These are phyloP conservation scores for Ferdinandea cuprea DNA, from an alignment of 2,888 invertebrate species.

Conservation along the genomic window DNA sequence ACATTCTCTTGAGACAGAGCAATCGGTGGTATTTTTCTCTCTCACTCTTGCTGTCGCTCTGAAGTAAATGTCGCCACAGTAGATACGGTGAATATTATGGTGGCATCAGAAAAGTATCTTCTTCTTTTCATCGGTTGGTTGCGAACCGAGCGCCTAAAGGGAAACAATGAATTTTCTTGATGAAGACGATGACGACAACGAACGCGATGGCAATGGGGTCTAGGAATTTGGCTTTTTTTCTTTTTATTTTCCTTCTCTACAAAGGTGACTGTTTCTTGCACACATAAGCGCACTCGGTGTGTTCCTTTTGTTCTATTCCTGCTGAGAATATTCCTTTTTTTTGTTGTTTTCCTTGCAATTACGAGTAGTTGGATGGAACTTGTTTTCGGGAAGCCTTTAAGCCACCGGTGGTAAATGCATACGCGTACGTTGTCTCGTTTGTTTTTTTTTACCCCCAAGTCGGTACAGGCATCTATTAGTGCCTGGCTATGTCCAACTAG, in stretches of 20 bases:
- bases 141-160: slow-evolving; percentile 42
- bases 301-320: slow-evolving; percentile 54
- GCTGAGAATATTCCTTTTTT: slow-evolving; percentile 10
- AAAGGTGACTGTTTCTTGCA: slow-evolving; percentile 29
- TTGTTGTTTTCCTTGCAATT: slow-evolving; percentile 32
- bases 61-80: slow-evolving; percentile 21
- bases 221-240: slow-evolving; percentile 20
- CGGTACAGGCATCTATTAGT: slow-evolving; percentile 30
- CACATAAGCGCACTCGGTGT: slow-evolving; percentile 40
- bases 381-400: slow-evolving; percentile 52
- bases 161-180: slow-evolving; percentile 71
- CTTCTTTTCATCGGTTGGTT: slow-evolving; percentile 56
- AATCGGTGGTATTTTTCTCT: slow-evolving; percentile 31
- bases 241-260: background rate
- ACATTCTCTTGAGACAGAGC: slow-evolving; percentile 1
- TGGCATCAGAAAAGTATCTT: slow-evolving; percentile 58
- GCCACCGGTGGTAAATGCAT: slow-evolving; percentile 41
- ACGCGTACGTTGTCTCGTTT: slow-evolving; percentile 25
- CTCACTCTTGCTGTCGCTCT: too few relatives aligned
- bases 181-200: slow-evolving; percentile 28
- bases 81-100: slow-evolving; percentile 53
- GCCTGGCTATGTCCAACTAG: background rate
- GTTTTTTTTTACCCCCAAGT: slow-evolving; percentile 9
- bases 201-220: slow-evolving; percentile 32
- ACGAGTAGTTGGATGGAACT: slow-evolving; percentile 51